Conservation (phyloP, 1,140 invertebrate species). For the Prorops nasuta region DNA sequence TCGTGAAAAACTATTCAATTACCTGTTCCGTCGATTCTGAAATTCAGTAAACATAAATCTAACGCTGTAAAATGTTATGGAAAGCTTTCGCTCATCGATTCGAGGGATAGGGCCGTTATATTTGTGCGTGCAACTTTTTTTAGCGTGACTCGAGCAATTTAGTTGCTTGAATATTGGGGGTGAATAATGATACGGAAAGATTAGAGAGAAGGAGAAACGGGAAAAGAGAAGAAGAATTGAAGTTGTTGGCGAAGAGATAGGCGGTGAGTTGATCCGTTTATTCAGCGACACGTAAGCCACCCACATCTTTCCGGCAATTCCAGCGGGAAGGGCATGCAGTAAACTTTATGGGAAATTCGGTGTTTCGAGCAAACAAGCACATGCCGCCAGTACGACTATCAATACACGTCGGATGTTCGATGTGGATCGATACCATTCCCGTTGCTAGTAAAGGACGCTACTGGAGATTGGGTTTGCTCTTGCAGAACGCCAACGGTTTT, state of each 20-base stretch:
- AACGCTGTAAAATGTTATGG: too few species aligned
- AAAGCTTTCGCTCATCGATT: too few species aligned
- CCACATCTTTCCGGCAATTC: slow-evolving; percentile 16
- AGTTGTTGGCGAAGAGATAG: background rate
- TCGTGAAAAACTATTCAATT: too few species aligned
- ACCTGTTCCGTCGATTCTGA: too few species aligned
- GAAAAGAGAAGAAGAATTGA: background rate
- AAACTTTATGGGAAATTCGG: slow-evolving; percentile 31
- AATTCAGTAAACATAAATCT: too few species aligned
- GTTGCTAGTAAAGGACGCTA: background rate
- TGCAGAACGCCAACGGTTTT: too few species aligned
- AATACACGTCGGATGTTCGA: slow-evolving; percentile 16
- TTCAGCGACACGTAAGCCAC: slow-evolving; percentile 33
- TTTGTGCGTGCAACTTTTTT: too few species aligned
- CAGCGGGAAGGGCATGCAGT: slow-evolving; percentile 11
- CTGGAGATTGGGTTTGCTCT: background rate
- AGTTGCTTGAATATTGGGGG: background rate
- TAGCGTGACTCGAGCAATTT: slow-evolving; percentile 20
- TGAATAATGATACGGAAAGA: slow-evolving; percentile 25
- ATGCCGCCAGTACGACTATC: slow-evolving; percentile 14
- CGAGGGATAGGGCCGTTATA: too few species aligned
- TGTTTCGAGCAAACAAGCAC: slow-evolving; percentile 30
- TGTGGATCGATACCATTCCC: background rate
- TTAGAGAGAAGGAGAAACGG: too few species aligned
- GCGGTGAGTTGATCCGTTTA: slow-evolving; percentile 31